Evolutionary conservation across 2,797 vertebrate species (phyloP), one percentile per base, ranked within the genome.

Genomic region (Paratrypauchen microcephalus): DNA sequence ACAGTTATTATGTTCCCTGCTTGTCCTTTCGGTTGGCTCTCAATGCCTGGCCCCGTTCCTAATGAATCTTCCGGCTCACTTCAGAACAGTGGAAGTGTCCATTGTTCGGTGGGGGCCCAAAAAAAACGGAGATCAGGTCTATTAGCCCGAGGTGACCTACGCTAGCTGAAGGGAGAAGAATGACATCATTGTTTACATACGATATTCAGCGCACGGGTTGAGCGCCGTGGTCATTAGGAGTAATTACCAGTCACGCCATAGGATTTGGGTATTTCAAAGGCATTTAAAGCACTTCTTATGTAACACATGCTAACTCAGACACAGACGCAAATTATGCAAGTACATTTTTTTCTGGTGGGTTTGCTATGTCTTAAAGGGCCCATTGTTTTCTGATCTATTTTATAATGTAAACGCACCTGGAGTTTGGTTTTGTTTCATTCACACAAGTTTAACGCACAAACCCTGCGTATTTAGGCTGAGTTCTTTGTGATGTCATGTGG

Each of bases 91-190:
- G 68, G 71, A 85, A 64, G 71, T 68, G 63, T 7, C 63, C 70
- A 81, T 88, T 89, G 86, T 88, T 83, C 66, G 26, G 48, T 24
- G n/a, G 65, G 63, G 56, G 65, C 61, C 55, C 69, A 28, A 65
- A 62, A 24, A 68, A 66, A 58, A 66, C 80, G 84, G 84, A 83
- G 45, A 74, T 70, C 58, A 68, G 73, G 67, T 66, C 55, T 47
- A 61, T 77, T 70, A 66, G 7, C 77, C 80, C 63, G 21, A 73
- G 56, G 73, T 79, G 76, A 83, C 82, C 30, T 32, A 36, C 55
- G 70, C 30, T 32, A 69, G 47, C 74, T 72, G 66, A 78, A 58
- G 57, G 8, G 74, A 82, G 69, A 76, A 83, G 68, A 87, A 82
- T 58, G n/a, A 82, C 21, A 30, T 76, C 76, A 83, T 84, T 83